Evolutionary conservation across 2,888 invertebrate genomes (phyloP), one percentile per base, ranked within the genome.

Genomic region (Ormyrus thymus): DNA sequence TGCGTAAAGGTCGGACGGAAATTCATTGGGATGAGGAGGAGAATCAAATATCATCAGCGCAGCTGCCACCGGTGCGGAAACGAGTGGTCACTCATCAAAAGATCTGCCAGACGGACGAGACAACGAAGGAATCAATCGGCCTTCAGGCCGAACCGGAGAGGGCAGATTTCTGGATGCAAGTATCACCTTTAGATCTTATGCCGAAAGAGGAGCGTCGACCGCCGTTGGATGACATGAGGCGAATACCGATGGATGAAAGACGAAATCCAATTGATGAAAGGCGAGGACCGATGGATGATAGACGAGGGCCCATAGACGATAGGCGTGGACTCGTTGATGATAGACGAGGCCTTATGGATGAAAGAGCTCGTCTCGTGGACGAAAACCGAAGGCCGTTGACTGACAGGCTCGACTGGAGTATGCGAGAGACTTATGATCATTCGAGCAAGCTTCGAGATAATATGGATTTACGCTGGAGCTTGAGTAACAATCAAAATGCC

Each of bases 381-480:
- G 79, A 71, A 11, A 51, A 51, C 0, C 13, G 86, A 65, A 85
- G 85, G 15, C 84, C 87, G 7, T 84, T 89, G 10, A 86, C 86
- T 83, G 89, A 89, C 71, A 87, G 89, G 66, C 62, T 89, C 43
- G 89, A 90, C 64, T 89, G 90, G 89, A 86, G 84, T 66, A 78
- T 85, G 64, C 85, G 89, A 4, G 88, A 89, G 15, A 83, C 84
- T 5, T 87, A 82, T 58, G 89, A 89, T 50, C 88, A 85, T 46
- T n/a, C 70, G 0, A 53, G 84, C 1, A 85, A 83, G 50, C 80
- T 84, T 56, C 86, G 86, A 5, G 88, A 89, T 9, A 83, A 82
- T 1, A 87, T 86, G 3, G 89, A 90, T 72, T 72, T 90, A 5
- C 85, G 90, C 9, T 88, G 87, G 84, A 88, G 85, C 71, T 79